These are phyloP conservation scores for Anthopleura xanthogrammica DNA, from an alignment of 92 coral and sea anemone genomes.

Conservation along the genomic window DNA sequence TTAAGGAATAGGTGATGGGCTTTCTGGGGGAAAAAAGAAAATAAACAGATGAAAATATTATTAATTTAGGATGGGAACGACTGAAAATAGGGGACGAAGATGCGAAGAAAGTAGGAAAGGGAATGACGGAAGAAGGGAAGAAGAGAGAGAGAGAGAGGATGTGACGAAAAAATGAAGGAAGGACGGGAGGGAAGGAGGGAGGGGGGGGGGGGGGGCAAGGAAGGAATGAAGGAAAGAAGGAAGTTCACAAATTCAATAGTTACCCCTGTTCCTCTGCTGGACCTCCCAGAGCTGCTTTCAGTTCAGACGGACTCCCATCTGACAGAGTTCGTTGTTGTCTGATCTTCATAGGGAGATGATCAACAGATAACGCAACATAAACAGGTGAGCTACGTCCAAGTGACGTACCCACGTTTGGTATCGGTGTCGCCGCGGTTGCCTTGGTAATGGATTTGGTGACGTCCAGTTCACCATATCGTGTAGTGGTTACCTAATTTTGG, in stretches of 20 bases:
- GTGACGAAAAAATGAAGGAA: neutral
- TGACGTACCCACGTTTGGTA: slow-evolving; percentile 25
- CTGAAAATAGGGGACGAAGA: too few relatives aligned
- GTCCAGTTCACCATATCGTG: neutral
- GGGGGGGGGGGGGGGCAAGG: too few relatives aligned
- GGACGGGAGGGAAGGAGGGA: neutral
- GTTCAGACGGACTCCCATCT: slow-evolving; percentile 1
- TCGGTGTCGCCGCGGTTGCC: slow-evolving; percentile 18
- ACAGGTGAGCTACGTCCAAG: slow-evolving; percentile 66
- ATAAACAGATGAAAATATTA: too few relatives aligned
- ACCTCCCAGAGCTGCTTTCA: neutral
- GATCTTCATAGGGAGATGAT: slow-evolving; percentile 44
- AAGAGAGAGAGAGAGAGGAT: neutral
- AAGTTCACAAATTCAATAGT: too few relatives aligned
- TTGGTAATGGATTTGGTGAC: neutral
- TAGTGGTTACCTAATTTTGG: neutral
- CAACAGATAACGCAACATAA: slow-evolving; percentile 64
- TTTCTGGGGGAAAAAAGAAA: slow-evolving; percentile 11
- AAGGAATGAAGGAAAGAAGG: neutral
- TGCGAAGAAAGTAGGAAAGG: neutral
- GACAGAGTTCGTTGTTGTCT: slow-evolving; percentile 15
- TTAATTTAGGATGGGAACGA: too few relatives aligned
- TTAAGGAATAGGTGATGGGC: slow-evolving; percentile 30
- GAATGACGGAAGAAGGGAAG: neutral
- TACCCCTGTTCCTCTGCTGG: slow-evolving; percentile 24